Percentiles rank a stretch among this genome's conserved stretches.
Conservation (phyloP, 92 coral and sea anemone species). For the Phymanthus crucifer region DNA sequence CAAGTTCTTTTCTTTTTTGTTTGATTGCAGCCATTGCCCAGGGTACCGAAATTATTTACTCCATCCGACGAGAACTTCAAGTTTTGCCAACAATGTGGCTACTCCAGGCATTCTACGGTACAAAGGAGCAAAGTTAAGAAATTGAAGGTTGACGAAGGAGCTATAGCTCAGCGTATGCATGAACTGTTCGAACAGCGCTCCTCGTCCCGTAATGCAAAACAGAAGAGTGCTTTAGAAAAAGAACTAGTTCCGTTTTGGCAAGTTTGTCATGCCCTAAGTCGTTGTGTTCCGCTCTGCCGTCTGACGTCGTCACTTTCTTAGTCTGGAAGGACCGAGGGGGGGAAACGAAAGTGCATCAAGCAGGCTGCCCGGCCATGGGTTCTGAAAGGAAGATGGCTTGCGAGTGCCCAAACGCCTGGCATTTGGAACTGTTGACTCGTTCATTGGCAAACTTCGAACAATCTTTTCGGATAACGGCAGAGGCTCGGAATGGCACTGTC, state of each 20-base stretch:
- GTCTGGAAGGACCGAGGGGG: constrained; percentile 43
- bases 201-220: constrained; percentile 25
- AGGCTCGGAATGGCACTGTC: constrained; percentile 45
- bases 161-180: background rate
- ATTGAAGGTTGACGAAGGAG: constrained; percentile 18
- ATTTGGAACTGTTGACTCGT: constrained; percentile 32
- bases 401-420: constrained; percentile 28
- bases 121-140: too few relatives aligned
- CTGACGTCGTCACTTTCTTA: constrained; percentile 27
- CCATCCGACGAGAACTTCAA: constrained; percentile 21
- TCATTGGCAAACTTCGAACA: constrained; percentile 45
- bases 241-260: constrained; percentile 9
- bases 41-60: constrained; percentile 19
- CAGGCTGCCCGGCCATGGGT: constrained; percentile 1
- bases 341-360: constrained; percentile 20
- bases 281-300: constrained; percentile 26
- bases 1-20: too few relatives aligned
- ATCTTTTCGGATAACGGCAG: constrained; percentile 30
- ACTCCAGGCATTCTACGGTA: background rate
- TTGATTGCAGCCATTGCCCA: too few relatives aligned
- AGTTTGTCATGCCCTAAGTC: constrained; percentile 18
- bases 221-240: constrained; percentile 22
- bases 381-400: too few relatives aligned
- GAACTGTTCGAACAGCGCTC: constrained; percentile 10
- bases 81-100: constrained; percentile 29